Percentiles rank a stretch among this genome's conserved stretches.
These are phyloP conservation scores for Zaprionus tsacasi DNA, from an alignment of 1,140 invertebrate species.

Conservation along the genomic window DNA sequence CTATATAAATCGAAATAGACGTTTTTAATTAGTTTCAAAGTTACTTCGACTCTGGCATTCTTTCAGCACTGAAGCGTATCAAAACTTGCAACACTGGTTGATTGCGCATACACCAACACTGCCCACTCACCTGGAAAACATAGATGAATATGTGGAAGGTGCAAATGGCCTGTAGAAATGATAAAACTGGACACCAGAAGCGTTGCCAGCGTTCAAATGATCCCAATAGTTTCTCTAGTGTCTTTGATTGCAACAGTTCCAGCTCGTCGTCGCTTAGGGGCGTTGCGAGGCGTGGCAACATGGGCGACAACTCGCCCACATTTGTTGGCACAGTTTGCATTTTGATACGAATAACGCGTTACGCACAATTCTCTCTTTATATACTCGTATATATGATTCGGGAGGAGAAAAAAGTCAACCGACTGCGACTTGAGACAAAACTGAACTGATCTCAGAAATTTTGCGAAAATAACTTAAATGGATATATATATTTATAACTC, in stretches of 20 bases:
- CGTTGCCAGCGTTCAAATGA: constrained; percentile 89
- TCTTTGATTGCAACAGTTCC: constrained; percentile 57
- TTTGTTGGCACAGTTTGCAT: constrained; percentile 33
- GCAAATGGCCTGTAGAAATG: constrained; percentile 85
- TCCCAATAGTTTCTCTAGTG: constrained; percentile 85
- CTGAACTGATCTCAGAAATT: constrained; percentile 67
- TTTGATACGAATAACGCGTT: neutral
- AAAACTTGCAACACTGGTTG: constrained; percentile 13
- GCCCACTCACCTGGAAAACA: constrained; percentile 83
- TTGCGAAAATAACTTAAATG: constrained; percentile 43
- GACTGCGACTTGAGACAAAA: constrained; percentile 56
- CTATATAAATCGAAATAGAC: neutral
- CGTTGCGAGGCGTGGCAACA: constrained; percentile 33
- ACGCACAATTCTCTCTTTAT: constrained; percentile 1
- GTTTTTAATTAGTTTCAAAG: neutral
- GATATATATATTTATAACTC: neutral
- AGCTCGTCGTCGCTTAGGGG: constrained; percentile 44
- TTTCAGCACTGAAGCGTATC: neutral
- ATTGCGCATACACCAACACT: constrained; percentile 4
- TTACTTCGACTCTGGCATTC: neutral
- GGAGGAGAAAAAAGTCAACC: constrained; percentile 55
- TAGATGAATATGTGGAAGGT: constrained; percentile 83
- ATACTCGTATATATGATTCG: neutral
- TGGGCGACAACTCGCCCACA: constrained; percentile 60
- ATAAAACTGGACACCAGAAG: constrained; percentile 87